Conservation (phyloP, 64 coral and sea anemone genomes). For the Stichodactyla helianthus region DNA sequence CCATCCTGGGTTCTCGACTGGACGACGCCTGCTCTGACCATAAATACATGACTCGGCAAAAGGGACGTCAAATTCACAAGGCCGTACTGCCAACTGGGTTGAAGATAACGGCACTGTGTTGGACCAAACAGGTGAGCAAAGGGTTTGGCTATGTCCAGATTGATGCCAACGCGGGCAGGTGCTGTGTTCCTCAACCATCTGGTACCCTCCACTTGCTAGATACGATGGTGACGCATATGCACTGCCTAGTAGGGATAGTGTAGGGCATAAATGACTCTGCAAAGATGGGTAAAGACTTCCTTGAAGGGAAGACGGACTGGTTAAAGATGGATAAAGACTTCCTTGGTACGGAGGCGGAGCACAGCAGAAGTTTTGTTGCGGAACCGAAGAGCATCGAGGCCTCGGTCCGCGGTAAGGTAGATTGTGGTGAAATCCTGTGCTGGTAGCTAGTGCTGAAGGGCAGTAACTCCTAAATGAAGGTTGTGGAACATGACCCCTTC, state of each 20-base stretch:
- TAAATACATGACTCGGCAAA: slow-evolving; percentile 23
- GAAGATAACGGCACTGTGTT: slow-evolving; percentile 2
- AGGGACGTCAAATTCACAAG: not conserved
- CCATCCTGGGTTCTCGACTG: slow-evolving; percentile 21
- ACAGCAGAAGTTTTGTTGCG: not conserved
- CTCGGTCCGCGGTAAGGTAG: not conserved
- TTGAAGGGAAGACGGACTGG: not conserved
- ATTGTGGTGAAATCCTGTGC: not conserved
- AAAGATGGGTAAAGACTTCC: not conserved
- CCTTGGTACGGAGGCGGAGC: not conserved
- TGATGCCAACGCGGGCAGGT: not conserved
- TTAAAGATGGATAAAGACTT: not conserved
- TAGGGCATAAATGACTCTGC: not conserved
- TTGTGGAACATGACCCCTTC: not conserved
- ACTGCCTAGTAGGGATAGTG: not conserved
- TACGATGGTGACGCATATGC: not conserved
- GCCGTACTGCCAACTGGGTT: not conserved
- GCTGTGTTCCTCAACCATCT: not conserved
- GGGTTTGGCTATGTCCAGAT: not conserved
- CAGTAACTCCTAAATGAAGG: not conserved
- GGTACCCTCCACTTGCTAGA: not conserved
- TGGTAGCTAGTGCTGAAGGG: not conserved
- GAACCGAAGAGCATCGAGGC: not conserved
- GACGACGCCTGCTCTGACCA: slow-evolving; percentile 3
- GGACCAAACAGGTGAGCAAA: slow-evolving; percentile 5